Evolutionary conservation across 2,888 invertebrate species (phyloP).

Genomic region (Gari tellinella): DNA sequence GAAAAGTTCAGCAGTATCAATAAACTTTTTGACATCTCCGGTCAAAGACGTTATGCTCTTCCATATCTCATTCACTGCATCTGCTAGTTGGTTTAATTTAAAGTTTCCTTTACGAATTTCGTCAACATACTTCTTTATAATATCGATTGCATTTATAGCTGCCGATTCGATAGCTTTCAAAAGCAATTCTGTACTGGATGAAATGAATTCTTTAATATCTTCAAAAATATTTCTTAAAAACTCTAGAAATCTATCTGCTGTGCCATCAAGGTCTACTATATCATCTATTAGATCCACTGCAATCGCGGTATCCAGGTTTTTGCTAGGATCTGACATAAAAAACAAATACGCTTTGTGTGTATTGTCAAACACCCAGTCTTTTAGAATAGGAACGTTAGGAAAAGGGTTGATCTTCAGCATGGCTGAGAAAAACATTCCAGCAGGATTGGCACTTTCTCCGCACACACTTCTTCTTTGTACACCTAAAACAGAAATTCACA

Average conservation of each 20-base stretch:
- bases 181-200: no score
- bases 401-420: constrained; percentile 29
- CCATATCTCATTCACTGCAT: constrained; percentile 13
- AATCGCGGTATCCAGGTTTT: neutral
- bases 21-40: neutral
- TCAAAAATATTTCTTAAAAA: neutral
- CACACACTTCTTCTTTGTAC: constrained; percentile 34
- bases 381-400: constrained; percentile 35
- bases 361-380: constrained; percentile 26
- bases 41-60: constrained; percentile 1
- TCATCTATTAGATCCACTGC: neutral
- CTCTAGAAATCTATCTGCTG: neutral
- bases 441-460: constrained; percentile 45
- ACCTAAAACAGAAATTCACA: constrained; percentile 19
- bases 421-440: constrained; percentile 44
- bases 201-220: no score
- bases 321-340: constrained; percentile 27
- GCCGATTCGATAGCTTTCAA: no score
- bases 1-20: constrained; percentile 9
- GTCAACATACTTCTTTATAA: no score
- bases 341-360: constrained; percentile 26
- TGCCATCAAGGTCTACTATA: neutral
- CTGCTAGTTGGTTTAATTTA: neutral
- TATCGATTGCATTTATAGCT: no score
- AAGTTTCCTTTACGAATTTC: neutral